Evolutionary conservation across 2,113 vertebrate genomes (phyloP).

Genomic region (Theropithecus gelada): DNA sequence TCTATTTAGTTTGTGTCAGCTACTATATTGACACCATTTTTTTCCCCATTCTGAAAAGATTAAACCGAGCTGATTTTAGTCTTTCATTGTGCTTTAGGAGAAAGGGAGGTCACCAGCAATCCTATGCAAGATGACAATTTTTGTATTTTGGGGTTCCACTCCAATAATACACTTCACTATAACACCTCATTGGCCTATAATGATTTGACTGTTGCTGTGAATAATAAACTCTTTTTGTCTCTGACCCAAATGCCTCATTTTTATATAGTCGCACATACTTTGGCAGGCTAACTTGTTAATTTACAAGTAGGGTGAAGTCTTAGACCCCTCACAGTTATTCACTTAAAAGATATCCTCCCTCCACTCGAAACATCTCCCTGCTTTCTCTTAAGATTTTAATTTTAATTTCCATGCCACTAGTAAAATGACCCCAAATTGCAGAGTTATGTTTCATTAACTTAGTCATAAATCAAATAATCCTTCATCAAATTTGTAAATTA

Average conservation of each 20-base stretch:
- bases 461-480: conserved; percentile 33
- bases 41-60: not conserved
- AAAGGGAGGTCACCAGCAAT: not conserved
- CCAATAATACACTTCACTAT: not conserved
- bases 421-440: not conserved
- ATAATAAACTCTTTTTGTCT: not conserved
- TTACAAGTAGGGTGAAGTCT: not conserved
- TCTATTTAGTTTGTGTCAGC: not conserved
- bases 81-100: not conserved
- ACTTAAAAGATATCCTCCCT: not conserved
- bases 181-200: not conserved
- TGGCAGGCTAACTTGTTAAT: not conserved
- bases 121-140: not conserved
- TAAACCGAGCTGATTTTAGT: not conserved
- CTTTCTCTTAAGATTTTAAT: not conserved
- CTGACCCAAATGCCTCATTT: not conserved
- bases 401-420: not conserved
- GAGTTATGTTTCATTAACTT: conserved; percentile 38
- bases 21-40: not conserved
- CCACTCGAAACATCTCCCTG: not conserved
- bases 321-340: not conserved
- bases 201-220: not conserved
- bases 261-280: not conserved
- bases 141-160: not conserved
- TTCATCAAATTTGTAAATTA: conserved; percentile 12